Base-by-base conservation (phyloP, 2,888 invertebrate genomes). In the Cantharis flavilabris region DNA sequence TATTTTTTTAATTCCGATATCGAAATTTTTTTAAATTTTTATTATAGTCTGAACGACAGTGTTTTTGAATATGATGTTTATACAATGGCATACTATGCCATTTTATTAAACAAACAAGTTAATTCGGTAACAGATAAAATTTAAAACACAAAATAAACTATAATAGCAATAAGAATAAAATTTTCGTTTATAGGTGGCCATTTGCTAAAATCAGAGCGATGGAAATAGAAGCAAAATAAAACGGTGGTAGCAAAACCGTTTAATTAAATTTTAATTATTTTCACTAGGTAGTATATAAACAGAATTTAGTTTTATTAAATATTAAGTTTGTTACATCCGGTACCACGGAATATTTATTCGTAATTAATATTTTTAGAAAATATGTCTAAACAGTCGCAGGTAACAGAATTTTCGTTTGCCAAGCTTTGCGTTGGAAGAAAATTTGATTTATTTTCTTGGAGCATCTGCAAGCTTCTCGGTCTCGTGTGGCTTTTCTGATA, bases 261-360 rank as follows among this genome's bases (percentile, higher is more conserved):
- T 72, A 72, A 67, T 67, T 49, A 33, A 49, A 26, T 72, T 69
- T 65, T 65, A 65, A 67, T 72, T 72, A 72, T 72, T 72, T 72
- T 67, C 62, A 67, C 49, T 72, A 18, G 67, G 62, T 67, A 33
- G 16, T 10, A 13, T 72, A 69, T 67, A 73, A 73, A 73, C 72
- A 72, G n/a, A 49, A 49, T 67, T 23, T 49, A 5, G 67, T 62
- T n/a, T 65, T 16, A 64, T 20, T 72, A 72, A 28, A 70, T 30
- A 33, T 70, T 16, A 18, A 70, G 10, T 33, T 30, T 18, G 10
- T 33, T 9, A 67, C 65, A 23, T 67, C 65, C 65, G 65, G 23
- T 13, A 67, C 13, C 13, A 23, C n/a, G 23, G 20, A 67, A 49
- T 49, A 49, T 49, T 49, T 49, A 49, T 67, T 67, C 23, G 20